A percentile compares a stretch with the other conserved stretches of the same genome.
phyloP scores from a whole-genome alignment of 1,140 invertebrate genomes.

The Solen grandis region DNA sequence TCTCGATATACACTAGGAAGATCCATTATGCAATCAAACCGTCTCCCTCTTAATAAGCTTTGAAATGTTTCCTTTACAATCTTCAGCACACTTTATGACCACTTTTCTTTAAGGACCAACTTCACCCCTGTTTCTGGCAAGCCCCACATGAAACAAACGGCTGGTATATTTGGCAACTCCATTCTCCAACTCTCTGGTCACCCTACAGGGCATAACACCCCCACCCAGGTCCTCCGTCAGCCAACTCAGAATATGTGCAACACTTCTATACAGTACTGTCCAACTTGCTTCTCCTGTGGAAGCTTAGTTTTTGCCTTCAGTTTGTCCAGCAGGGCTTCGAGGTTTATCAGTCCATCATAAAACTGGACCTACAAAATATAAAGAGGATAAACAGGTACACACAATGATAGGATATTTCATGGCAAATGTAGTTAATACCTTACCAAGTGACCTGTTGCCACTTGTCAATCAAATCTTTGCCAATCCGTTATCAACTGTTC shows the following conservation, averaged over 20 bases:
- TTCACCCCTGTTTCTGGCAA: no score
- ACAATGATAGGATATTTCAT: no score
- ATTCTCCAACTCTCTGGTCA: no score
- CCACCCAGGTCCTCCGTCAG: neutral
- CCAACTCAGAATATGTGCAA: conserved; percentile 60
- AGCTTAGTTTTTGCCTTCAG: conserved; percentile 61
- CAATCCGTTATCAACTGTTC: neutral
- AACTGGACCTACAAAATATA: conserved; percentile 63
- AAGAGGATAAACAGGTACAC: conserved; percentile 8
- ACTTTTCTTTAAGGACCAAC: no score
- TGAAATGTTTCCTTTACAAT: no score
- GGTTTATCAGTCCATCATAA: conserved; percentile 64
- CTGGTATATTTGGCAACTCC: no score
- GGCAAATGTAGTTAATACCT: no score
- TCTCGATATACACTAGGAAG: no score
- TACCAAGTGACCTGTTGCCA: neutral
- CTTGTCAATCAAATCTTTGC: neutral
- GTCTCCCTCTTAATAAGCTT: no score
- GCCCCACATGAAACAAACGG: no score
- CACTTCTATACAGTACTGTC: conserved; percentile 71
- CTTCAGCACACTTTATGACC: no score
- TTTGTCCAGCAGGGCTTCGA: conserved; percentile 66
- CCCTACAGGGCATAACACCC: neutral
- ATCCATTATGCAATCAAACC: no score
- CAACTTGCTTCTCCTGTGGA: conserved; percentile 61